phyloP scores from a whole-genome alignment of 2,797 vertebrate genomes.

The Uromys caudimaculatus region DNA sequence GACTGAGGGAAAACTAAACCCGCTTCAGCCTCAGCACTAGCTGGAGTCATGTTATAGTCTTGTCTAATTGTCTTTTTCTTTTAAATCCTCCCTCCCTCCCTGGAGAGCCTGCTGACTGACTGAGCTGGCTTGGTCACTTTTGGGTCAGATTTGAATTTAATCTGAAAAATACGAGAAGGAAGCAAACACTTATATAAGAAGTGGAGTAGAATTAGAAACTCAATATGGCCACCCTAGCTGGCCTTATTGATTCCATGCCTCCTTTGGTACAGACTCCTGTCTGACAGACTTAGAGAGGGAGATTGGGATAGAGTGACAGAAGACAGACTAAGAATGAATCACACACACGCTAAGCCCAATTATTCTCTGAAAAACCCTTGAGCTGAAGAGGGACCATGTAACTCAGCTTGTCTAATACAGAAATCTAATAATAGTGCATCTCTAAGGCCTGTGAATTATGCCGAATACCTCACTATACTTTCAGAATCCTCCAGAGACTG shows the following conservation, averaged over 20 bases:
- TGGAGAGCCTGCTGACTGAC: no score
- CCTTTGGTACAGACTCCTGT: not conserved
- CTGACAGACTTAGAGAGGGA: not conserved
- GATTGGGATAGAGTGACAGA: not conserved
- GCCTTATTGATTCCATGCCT: not conserved
- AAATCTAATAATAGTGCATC: constrained; percentile 49
- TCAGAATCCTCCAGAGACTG: not conserved
- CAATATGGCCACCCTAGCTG: not conserved
- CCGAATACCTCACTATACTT: not conserved
- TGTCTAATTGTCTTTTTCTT: no score
- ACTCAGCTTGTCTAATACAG: constrained; percentile 51
- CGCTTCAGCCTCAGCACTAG: no score
- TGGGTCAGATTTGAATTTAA: constrained; percentile 28
- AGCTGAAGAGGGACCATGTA: constrained; percentile 26
- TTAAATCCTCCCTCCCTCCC: no score
- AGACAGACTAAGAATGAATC: constrained; percentile 31
- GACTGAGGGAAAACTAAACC: no score
- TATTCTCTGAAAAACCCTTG: constrained; percentile 48
- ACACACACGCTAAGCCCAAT: not conserved
- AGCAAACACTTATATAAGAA: not conserved
- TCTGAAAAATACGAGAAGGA: constrained; percentile 40
- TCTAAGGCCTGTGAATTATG: not conserved
- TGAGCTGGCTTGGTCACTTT: not conserved
- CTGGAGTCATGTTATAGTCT: no score
- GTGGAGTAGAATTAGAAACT: not conserved